Percentiles rank a stretch among this genome's conserved stretches.
These are phyloP conservation scores for Musca vetustissima DNA, from an alignment of 1,140 invertebrate species.

Conservation along the genomic window DNA sequence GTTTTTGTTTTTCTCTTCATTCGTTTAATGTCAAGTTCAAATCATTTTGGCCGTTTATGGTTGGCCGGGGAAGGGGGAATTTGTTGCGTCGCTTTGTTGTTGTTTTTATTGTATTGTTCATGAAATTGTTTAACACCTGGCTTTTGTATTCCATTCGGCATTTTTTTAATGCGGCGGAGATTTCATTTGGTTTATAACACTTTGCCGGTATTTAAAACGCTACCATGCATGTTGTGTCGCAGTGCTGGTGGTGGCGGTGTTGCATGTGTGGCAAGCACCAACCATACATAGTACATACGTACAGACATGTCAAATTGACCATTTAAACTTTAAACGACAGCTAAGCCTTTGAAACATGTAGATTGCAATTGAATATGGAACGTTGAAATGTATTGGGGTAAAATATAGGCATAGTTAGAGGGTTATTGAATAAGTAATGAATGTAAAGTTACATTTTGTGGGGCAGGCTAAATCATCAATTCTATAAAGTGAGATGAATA, in stretches of 20 bases:
- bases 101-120: neutral
- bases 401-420: too few species aligned
- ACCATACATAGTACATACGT: too few species aligned
- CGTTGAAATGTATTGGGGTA: too few species aligned
- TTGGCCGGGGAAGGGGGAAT: neutral
- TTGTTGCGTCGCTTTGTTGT: neutral
- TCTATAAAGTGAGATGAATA: too few species aligned
- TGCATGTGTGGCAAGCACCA: slow-evolving; percentile 7
- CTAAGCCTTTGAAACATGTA: neutral
- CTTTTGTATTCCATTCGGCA: neutral
- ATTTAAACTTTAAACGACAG: slow-evolving; percentile 18
- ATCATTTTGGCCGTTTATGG: neutral
- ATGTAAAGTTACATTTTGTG: too few species aligned
- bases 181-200: too few species aligned
- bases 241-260: neutral
- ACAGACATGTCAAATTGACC: slow-evolving; percentile 13
- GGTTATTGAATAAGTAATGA: too few species aligned
- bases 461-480: too few species aligned
- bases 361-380: too few species aligned
- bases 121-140: slow-evolving; percentile 14
- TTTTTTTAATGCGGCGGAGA: too few species aligned
- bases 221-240: too few species aligned
- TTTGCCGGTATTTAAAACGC: too few species aligned
- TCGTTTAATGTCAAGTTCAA: slow-evolving; percentile 21
- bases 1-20: neutral